Evolutionary conservation across 2,888 invertebrate species (phyloP).

Genomic region (Crocallis elinguaria): DNA sequence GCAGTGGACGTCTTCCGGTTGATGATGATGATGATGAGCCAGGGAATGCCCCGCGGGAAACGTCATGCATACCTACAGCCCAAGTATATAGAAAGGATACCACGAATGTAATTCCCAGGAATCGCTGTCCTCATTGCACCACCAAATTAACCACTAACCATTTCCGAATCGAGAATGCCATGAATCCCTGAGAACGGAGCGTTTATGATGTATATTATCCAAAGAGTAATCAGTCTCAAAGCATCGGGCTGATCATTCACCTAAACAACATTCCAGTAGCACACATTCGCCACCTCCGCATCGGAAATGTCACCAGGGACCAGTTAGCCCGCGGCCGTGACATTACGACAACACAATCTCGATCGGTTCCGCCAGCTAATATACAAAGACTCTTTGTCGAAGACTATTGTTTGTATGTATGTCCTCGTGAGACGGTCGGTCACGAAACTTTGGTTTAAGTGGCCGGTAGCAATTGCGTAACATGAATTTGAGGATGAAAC

Average conservation of each 20-base stretch:
- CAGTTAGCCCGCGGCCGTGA: constrained; percentile 43
- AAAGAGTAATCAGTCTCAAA: not conserved
- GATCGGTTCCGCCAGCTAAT: constrained; percentile 30
- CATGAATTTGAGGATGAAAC: too few species aligned
- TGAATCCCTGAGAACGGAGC: too few species aligned
- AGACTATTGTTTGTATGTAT: constrained; percentile 2
- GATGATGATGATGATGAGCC: too few species aligned
- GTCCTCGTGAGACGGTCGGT: not conserved
- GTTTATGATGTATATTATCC: too few species aligned
- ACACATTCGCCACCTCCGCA: constrained; percentile 22
- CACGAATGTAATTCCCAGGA: too few species aligned
- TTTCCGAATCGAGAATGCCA: too few species aligned
- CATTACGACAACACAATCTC: constrained; percentile 31
- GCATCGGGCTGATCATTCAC: constrained; percentile 14
- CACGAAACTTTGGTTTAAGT: not conserved
- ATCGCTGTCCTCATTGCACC: too few species aligned
- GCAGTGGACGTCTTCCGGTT: too few species aligned
- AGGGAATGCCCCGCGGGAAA: too few species aligned
- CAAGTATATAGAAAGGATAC: too few species aligned
- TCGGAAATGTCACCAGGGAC: constrained; percentile 39
- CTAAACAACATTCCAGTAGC: constrained; percentile 14
- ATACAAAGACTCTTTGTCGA: constrained; percentile 4
- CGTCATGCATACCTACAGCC: too few species aligned
- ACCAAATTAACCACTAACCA: too few species aligned
- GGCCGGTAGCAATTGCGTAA: not conserved